Conservation (phyloP, 1,140 invertebrate genomes). For the Sminthurinus signatus region DNA sequence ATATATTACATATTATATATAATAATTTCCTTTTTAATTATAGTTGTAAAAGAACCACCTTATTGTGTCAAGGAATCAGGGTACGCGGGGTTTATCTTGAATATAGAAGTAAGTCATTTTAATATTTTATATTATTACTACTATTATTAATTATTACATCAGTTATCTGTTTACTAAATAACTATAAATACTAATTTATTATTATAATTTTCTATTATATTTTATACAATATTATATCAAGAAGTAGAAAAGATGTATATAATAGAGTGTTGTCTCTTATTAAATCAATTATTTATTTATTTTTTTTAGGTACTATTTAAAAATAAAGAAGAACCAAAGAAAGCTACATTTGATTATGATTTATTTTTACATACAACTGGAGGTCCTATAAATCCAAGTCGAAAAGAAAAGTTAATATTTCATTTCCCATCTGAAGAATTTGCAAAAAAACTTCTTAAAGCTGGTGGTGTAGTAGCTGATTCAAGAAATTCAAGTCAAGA, state of each 20-base stretch:
- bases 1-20: no score
- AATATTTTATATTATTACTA: no score
- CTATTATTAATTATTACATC: no score
- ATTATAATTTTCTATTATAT: not conserved
- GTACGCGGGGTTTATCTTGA: constrained; percentile 85
- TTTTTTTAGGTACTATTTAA: constrained; percentile 53
- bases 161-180: not conserved
- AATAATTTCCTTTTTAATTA: constrained; percentile 43
- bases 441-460: constrained; percentile 73
- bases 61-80: constrained; percentile 85
- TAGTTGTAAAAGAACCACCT: constrained; percentile 84
- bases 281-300: no score
- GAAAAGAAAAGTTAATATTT: constrained; percentile 70
- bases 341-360: constrained; percentile 79
- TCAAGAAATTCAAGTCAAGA: constrained; percentile 16
- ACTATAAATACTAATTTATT: no score
- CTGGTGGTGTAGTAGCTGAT: constrained; percentile 60
- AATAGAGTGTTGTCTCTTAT: no score
- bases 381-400: constrained; percentile 58
- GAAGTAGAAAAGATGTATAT: no score
- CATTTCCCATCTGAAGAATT: constrained; percentile 83
- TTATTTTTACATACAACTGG: constrained; percentile 68
- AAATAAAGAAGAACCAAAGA: constrained; percentile 85
- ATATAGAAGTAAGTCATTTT: constrained; percentile 84
- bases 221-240: no score